Evolutionary conservation across 2,113 vertebrate species (phyloP).

Genomic region (Hemicordylus capensis): DNA sequence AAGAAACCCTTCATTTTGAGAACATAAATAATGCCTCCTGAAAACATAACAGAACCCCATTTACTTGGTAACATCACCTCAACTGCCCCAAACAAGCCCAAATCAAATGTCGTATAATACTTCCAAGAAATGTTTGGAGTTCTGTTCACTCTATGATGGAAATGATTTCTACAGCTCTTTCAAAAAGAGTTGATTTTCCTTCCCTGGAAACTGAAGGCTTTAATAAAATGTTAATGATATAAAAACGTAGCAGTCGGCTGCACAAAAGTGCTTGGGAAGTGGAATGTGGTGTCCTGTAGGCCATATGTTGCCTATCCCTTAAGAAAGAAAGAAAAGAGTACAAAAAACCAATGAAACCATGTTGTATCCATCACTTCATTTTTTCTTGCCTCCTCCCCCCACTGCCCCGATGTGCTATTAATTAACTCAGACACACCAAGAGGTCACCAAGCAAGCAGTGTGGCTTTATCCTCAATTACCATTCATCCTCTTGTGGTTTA

Average conservation of each 20-base stretch:
- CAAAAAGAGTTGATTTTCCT: not conserved
- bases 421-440: not conserved
- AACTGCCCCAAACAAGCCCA: not conserved
- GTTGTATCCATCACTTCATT: not conserved
- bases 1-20: too few relatives aligned
- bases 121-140: not conserved
- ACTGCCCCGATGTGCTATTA: not conserved
- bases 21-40: too few relatives aligned
- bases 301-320: not conserved
- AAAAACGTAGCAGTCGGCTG: not conserved
- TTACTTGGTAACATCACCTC: too few relatives aligned
- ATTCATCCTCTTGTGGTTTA: not conserved
- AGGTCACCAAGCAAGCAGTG: not conserved
- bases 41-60: too few relatives aligned
- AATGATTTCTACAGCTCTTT: not conserved
- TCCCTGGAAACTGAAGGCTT: not conserved
- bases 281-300: not conserved
- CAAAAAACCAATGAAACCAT: not conserved
- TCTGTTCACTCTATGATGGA: not conserved
- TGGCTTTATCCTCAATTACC: not conserved
- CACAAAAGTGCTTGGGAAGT: not conserved
- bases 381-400: too few relatives aligned
- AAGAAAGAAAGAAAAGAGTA: not conserved
- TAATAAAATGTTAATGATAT: not conserved
- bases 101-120: not conserved